Base-by-base conservation (phyloP, 64 coral and sea anemone genomes). In the Montipora efflorescens region DNA sequence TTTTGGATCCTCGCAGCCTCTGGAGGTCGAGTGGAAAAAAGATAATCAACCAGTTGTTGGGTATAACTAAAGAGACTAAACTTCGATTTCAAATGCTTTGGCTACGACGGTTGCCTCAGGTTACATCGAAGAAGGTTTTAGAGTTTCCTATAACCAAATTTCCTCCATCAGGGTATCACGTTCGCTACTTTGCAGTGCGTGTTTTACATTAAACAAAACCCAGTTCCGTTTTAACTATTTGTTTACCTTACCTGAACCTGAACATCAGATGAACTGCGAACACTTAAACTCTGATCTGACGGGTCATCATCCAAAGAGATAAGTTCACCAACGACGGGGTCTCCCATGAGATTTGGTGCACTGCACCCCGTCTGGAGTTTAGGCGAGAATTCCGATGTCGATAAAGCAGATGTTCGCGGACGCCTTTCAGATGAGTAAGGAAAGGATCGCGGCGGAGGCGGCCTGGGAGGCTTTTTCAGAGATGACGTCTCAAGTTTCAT, bases 291-390 rank as follows among this genome's bases (percentile, higher is more conserved):
- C 3, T 48, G 16, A 8, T 86, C 46, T 86, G 82, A 71, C 44
- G 44, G 4, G 3, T 86, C 20, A 19, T 93, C 92, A 59, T 92
- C 81, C 50, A 92, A 58, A 15, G 90, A 92, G 58, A 92, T 49
- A 25, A 92, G 90, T 18, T 72, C 86, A 19, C 74, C 92, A 4
- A 93, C 84, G 13, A 52, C 11, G n/a, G 76, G 53, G 15, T 93
- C 74, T 8, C 47, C 11, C 16, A 36, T 4, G 15, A 93, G 61
- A 72, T 88, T 67, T 14, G 92, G 92, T 23, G 84, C 81, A 93
- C 92, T 93, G 76, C 77, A 75, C 8, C 92, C 36, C n/a, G 84
- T 23, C n/a, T 44, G 4, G 12, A 93, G 22, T 16, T 88, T 48
- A 12, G 55, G 83, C 1, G 67, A 76, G 49, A 48, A 89, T 48